phyloP scores from a whole-genome alignment of 2,797 vertebrate species.

The Borostomias antarcticus region DNA sequence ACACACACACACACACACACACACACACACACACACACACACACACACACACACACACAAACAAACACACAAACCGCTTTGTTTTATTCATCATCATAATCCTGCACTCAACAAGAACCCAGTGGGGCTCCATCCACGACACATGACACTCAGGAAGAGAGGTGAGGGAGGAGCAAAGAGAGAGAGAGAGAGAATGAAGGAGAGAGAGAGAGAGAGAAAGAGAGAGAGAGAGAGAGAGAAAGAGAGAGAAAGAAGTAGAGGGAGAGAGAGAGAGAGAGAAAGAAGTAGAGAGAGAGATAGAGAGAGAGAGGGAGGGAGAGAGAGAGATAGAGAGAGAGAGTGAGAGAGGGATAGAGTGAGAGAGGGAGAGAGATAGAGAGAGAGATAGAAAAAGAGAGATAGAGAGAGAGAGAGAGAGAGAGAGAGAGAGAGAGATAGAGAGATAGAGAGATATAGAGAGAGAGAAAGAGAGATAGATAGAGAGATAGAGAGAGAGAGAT shows the following conservation, averaged over 20 bases:
- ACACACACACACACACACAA: conserved; percentile 1
- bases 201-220: neutral
- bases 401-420: neutral
- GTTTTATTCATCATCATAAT: conserved; percentile 12
- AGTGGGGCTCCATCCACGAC: neutral
- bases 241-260: neutral
- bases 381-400: neutral
- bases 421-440: neutral
- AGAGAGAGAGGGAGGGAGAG: too few species aligned
- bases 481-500: neutral
- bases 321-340: too few species aligned
- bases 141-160: conserved; percentile 2
- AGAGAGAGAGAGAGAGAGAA: neutral
- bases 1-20: neutral
- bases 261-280: neutral
- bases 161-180: neutral
- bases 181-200: neutral
- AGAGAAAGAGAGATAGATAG: neutral
- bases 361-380: neutral
- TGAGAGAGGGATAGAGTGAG: too few species aligned
- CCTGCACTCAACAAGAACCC: neutral
- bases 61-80: neutral
- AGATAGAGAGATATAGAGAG: neutral
- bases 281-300: neutral
- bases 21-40: neutral